A percentile compares a stretch with the other conserved stretches of the same genome.
Conservation (phyloP, 2,888 invertebrate species). For the Rugalucina vietnamica region DNA sequence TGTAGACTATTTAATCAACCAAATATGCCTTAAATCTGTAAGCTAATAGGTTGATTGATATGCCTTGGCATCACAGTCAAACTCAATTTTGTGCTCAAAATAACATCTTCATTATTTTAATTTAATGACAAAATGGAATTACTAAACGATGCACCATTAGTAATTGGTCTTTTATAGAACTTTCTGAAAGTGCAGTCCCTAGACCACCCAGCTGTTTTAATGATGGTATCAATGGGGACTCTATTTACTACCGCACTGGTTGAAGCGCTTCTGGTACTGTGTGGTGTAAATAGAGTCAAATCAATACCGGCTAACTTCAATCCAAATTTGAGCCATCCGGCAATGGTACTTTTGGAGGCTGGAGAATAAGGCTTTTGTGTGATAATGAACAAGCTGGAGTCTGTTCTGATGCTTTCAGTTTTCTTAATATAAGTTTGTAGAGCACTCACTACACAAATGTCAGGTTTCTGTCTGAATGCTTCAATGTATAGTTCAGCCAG, state of each 20-base stretch:
- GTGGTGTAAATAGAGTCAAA: not conserved
- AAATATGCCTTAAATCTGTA: not conserved
- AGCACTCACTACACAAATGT: not conserved
- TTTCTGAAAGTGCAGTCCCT: slow-evolving; percentile 1
- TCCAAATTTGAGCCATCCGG: not conserved
- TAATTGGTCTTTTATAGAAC: slow-evolving; percentile 2
- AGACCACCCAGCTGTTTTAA: not conserved
- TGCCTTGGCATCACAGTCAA: not conserved
- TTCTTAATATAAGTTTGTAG: not conserved
- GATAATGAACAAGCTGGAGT: not conserved
- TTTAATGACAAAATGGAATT: not conserved
- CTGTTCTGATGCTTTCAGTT: not conserved
- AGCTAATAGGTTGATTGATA: not conserved
- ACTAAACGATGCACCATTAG: not conserved
- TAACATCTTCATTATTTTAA: too few species aligned
- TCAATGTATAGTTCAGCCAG: not conserved
- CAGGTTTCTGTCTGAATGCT: not conserved
- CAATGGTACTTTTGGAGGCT: not conserved
- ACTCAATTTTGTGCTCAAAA: too few species aligned
- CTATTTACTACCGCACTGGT: not conserved
- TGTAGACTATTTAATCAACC: not conserved
- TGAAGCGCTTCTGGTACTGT: not conserved
- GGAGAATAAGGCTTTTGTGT: not conserved
- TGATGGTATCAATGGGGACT: not conserved
- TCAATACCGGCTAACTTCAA: not conserved